A percentile compares a stretch with the other conserved stretches of the same genome.
Evolutionary conservation across 2,888 invertebrate species (phyloP).

Genomic region (Agelastica alni): DNA sequence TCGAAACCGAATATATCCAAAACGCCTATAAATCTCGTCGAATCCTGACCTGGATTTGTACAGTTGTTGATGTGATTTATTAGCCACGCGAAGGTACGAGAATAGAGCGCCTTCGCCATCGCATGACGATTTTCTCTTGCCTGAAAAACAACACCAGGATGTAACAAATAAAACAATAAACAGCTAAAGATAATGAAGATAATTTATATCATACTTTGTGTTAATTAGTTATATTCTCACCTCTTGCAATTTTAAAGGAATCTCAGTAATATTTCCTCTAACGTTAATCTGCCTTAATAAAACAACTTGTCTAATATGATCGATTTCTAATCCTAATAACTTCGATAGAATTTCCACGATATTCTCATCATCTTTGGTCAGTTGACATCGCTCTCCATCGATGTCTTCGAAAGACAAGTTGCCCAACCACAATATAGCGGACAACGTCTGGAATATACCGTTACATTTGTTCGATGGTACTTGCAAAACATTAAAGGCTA

Average conservation of each 20-base stretch:
- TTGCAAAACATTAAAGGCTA: conserved; percentile 88
- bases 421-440: conserved; percentile 89
- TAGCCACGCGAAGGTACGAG: conserved; percentile 89
- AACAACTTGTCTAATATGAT: conserved; percentile 76
- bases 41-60: conserved; percentile 85
- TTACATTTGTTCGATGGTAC: conserved; percentile 85
- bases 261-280: conserved; percentile 89
- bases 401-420: conserved; percentile 86
- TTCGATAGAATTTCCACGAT: conserved; percentile 74
- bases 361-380: conserved; percentile 71
- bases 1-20: conserved; percentile 94
- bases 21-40: conserved; percentile 79
- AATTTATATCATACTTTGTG: no score
- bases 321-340: conserved; percentile 74
- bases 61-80: conserved; percentile 91
- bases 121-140: conserved; percentile 90
- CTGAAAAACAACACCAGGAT: conserved; percentile 59
- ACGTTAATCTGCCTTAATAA: conserved; percentile 78
- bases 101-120: conserved; percentile 90
- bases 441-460: conserved; percentile 85
- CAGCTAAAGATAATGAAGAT: no score
- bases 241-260: conserved; percentile 85
- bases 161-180: no score
- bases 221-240: no score
- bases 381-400: conserved; percentile 82